Conservation (phyloP, 2,888 invertebrate species). For the Scaptomyza reducta region DNA sequence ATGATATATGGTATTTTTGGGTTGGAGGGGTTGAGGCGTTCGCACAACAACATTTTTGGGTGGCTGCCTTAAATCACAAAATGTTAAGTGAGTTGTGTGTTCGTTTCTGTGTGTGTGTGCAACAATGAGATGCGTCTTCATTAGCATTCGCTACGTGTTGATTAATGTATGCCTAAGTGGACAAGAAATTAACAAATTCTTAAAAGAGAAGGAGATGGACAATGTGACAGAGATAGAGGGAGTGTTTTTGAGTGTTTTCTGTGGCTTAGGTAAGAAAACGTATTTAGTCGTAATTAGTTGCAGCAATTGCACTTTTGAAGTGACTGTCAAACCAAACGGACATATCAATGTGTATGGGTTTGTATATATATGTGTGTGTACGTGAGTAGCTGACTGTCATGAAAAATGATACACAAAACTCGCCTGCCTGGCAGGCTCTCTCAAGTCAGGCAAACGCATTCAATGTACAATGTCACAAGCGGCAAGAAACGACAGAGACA, state of each 20-base stretch:
- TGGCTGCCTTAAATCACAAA: constrained; percentile 69
- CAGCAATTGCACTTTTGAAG: constrained; percentile 73
- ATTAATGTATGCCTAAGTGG: constrained; percentile 54
- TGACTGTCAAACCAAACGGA: constrained; percentile 69
- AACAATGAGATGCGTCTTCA: constrained; percentile 48
- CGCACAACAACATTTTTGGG: constrained; percentile 50
- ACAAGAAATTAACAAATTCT: constrained; percentile 28
- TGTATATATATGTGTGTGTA: constrained; percentile 15
- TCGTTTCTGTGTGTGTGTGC: background rate
- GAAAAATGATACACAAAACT: constrained; percentile 77
- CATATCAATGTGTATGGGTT: constrained; percentile 41
- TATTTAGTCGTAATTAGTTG: constrained; percentile 70
- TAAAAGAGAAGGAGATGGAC: background rate
- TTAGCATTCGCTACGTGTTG: constrained; percentile 57
- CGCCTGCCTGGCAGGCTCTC: constrained; percentile 36
- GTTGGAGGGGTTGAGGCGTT: background rate
- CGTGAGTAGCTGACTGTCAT: constrained; percentile 66
- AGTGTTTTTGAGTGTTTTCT: background rate
- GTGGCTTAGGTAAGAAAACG: constrained; percentile 28
- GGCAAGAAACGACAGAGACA: constrained; percentile 5
- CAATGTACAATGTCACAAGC: constrained; percentile 24
- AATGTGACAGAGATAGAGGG: background rate
- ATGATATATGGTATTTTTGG: constrained; percentile 67
- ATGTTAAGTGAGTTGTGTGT: constrained; percentile 44
- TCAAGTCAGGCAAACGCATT: constrained; percentile 8